Evolutionary conservation across 2,797 vertebrate species (phyloP).

Genomic region (Coracias cyanogaster): DNA sequence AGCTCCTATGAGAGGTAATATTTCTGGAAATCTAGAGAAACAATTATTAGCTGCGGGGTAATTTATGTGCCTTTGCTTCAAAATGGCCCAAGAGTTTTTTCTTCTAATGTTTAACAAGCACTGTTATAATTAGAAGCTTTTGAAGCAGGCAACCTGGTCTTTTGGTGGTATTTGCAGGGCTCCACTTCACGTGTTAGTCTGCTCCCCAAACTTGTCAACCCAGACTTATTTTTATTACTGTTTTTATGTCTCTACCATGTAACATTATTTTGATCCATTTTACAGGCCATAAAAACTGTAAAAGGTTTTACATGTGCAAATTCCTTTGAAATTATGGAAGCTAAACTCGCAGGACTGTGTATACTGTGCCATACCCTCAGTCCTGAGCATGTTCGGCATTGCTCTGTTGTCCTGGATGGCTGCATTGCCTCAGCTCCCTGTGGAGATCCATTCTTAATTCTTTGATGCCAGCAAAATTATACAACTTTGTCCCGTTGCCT

Average conservation of each 20-base stretch:
- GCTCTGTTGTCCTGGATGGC: background rate
- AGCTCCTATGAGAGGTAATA: conserved; percentile 9
- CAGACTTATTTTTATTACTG: conserved; percentile 36
- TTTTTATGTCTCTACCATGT: conserved; percentile 28
- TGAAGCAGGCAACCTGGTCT: background rate
- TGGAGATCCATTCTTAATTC: background rate
- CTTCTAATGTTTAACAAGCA: background rate
- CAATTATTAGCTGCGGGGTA: background rate
- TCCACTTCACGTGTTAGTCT: background rate
- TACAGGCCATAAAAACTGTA: conserved; percentile 22
- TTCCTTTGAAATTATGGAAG: conserved; percentile 32
- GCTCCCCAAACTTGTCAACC: background rate
- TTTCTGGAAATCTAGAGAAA: conserved; percentile 25
- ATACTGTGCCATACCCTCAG: fast-evolving
- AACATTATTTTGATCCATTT: conserved; percentile 55
- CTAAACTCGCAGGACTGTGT: background rate
- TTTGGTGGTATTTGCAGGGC: background rate
- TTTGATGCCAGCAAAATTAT: background rate
- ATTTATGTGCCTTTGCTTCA: conserved; percentile 39
- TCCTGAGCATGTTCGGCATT: background rate
- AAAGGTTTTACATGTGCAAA: background rate
- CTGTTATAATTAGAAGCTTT: background rate
- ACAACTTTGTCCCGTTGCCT: background rate
- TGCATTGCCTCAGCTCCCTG: background rate
- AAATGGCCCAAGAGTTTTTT: background rate